A percentile compares a stretch with the other conserved stretches of the same genome.
These are phyloP conservation scores for Magallana angulata DNA, from an alignment of 1,140 invertebrate species.

Conservation along the genomic window DNA sequence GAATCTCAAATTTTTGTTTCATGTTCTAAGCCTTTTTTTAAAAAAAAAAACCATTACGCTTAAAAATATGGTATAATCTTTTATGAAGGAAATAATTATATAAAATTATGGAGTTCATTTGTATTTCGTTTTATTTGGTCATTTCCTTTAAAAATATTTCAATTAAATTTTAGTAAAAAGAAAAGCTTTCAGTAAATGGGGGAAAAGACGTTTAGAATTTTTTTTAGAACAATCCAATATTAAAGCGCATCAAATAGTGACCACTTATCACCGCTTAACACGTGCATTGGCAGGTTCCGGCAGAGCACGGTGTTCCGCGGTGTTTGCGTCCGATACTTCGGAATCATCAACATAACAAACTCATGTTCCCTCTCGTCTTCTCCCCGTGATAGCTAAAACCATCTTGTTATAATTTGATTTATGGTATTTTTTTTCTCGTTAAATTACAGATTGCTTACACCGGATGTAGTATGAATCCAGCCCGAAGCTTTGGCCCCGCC, in stretches of 20 bases:
- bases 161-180: no score
- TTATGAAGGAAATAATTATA: no score
- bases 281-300: not conserved
- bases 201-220: no score
- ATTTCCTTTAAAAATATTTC: no score
- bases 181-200: no score
- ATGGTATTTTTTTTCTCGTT: constrained; percentile 2
- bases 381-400: not conserved
- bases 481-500: constrained; percentile 76
- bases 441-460: constrained; percentile 74
- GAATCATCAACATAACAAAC: not conserved
- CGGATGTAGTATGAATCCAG: constrained; percentile 75
- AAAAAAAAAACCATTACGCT: no score
- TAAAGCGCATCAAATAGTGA: not conserved
- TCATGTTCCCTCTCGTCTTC: not conserved
- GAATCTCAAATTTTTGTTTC: not conserved
- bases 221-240: no score
- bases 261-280: not conserved
- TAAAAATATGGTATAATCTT: no score
- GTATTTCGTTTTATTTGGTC: no score
- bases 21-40: not conserved
- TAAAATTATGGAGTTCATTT: no score
- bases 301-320: not conserved
- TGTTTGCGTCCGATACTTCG: not conserved
- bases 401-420: constrained; percentile 17